These are phyloP conservation scores for Ostrea edulis DNA, from an alignment of 1,140 invertebrate species.

Conservation along the genomic window DNA sequence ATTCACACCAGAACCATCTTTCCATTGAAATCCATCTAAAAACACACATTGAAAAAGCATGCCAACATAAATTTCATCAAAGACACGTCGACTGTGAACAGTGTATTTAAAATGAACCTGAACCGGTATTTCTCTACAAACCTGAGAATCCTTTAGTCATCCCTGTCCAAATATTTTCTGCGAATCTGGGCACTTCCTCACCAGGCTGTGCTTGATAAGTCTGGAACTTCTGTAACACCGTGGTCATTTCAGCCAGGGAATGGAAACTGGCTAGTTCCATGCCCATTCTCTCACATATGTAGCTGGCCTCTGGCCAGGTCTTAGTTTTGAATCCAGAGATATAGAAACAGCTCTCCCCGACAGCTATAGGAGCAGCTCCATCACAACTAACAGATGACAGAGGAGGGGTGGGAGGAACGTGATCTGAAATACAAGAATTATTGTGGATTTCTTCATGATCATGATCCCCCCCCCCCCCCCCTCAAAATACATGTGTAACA, in stretches of 20 bases:
- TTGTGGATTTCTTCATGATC: too few relatives aligned
- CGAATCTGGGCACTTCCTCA: slow-evolving; percentile 31
- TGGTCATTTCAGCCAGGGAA: background rate
- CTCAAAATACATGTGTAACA: too few relatives aligned
- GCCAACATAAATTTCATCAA: background rate
- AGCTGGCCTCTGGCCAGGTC: slow-evolving; percentile 49
- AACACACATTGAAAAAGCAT: background rate
- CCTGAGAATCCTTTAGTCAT: slow-evolving; percentile 51
- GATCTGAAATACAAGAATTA: slow-evolving; percentile 17
- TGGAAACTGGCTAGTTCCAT: slow-evolving; percentile 56
- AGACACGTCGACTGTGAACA: background rate
- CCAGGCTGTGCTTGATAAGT: background rate
- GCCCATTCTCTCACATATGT: slow-evolving; percentile 43
- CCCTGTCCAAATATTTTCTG: slow-evolving; percentile 53
- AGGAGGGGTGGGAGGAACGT: slow-evolving; percentile 29
- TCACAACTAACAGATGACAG: slow-evolving; percentile 27
- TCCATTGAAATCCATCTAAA: slow-evolving; percentile 62
- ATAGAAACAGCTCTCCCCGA: slow-evolving; percentile 41
- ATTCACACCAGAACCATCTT: slow-evolving; percentile 55
- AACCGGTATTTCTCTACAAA: background rate
- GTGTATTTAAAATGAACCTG: background rate
- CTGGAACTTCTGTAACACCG: background rate
- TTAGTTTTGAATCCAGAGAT: slow-evolving; percentile 11
- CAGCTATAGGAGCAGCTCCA: background rate
- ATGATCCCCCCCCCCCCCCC: too few relatives aligned